These are phyloP conservation scores for Apostichopus leukothele DNA, from an alignment of 53 echinoderm and acorn worm genomes.

Conservation along the genomic window DNA sequence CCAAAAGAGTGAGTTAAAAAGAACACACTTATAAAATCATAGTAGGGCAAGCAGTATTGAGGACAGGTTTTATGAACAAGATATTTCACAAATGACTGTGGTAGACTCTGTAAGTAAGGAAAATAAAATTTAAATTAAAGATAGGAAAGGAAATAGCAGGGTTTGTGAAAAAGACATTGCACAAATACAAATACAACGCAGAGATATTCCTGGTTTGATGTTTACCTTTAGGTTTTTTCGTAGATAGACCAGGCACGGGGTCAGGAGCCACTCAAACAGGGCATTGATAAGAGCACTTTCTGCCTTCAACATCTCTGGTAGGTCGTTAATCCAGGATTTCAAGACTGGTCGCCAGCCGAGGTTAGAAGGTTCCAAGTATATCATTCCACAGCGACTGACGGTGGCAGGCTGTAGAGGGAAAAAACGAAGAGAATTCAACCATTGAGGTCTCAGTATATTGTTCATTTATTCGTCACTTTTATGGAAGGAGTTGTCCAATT, in stretches of 20 bases:
- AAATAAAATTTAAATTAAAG: no score
- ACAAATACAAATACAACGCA: no score
- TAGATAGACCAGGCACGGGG: constrained; percentile 75
- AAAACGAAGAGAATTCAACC: neutral
- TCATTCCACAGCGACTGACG: constrained; percentile 99
- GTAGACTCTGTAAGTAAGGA: neutral
- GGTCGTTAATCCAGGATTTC: constrained; percentile 85
- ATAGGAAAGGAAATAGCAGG: no score
- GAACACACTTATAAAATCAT: no score
- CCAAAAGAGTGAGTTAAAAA: no score
- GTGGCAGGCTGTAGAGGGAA: constrained; percentile 82
- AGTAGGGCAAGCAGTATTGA: neutral
- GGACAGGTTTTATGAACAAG: neutral
- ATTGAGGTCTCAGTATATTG: no score
- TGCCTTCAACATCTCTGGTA: constrained; percentile 75
- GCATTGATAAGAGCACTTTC: constrained; percentile 78
- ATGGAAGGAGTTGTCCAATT: no score
- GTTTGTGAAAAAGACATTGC: no score
- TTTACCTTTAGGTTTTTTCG: constrained; percentile 87
- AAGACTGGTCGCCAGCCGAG: constrained; percentile 91
- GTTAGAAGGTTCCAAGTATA: constrained; percentile 91
- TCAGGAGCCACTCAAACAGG: constrained; percentile 86
- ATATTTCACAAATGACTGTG: neutral
- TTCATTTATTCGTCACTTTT: no score
- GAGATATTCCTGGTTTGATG: neutral